Base-by-base conservation (phyloP, 2,113 vertebrate genomes). In the Ammospiza caudacuta region DNA sequence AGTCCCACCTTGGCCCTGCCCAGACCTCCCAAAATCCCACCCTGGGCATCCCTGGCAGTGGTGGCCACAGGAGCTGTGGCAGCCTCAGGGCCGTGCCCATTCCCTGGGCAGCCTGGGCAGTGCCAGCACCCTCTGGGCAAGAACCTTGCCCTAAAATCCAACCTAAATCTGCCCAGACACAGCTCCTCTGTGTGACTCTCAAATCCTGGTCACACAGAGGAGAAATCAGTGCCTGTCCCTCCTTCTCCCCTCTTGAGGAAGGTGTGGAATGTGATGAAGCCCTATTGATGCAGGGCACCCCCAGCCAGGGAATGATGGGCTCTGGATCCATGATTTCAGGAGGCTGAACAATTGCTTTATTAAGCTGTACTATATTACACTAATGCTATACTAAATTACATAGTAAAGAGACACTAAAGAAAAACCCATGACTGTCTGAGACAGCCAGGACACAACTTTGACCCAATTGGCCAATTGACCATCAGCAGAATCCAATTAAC, bases 111-210 rank as follows among this genome's bases (percentile, higher is more conserved):
- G 67, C 37, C 80, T 62, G 72, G 52, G 44, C 72, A 86, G 83
- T 68, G 62, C 83, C 72, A 76, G 54, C 52, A 67, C 31, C 69
- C 31, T 86, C 54, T 67, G 62, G 25, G 62, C 7, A 37, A 86
- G 37, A 27, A 8, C 31, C 62, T 76, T 51, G 0, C 27, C 44
- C 72, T 59, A 0, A 7, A 0, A 52, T 4, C 35, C 62, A 51
- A 0, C 62, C 62, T 31, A 0, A 58, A 1, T 3, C 35, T 2
- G 1, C 1, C 43, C 21, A 1, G 9, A 0, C 7, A 1, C 44
- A 51, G 21, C 52, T 51, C 44, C 39, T 39, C 39, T 39, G 39
- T 39, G 39, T 39, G 39, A 39, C 72, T 16, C 72, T 77, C 58
- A 8, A 37, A 17, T 2, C 2, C 44, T 59, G 72, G 37, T 59